Evolutionary conservation across 2,797 vertebrate species (phyloP).

Genomic region (Sebastes cheni): DNA sequence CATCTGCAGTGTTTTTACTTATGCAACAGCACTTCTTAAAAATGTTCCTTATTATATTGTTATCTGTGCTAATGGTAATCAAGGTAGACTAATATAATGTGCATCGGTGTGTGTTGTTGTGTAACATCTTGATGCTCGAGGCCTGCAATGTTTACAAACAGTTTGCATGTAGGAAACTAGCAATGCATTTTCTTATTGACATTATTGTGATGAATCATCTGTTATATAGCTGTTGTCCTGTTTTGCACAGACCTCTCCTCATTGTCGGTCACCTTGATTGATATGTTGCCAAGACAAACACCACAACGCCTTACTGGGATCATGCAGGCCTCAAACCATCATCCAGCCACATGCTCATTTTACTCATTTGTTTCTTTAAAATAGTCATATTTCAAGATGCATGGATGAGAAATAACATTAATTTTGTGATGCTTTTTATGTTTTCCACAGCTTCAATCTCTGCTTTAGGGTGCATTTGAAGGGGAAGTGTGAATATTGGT

Average conservation of each 20-base stretch:
- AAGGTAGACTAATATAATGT: accelerated
- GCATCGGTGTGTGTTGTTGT: constrained; percentile 11
- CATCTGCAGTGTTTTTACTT: not conserved
- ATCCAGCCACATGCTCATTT: constrained; percentile 3
- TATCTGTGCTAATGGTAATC: not conserved
- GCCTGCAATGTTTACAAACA: constrained; percentile 66
- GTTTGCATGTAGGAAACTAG: not conserved
- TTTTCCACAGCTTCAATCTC: not conserved
- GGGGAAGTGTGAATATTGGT: constrained; percentile 66
- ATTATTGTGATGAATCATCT: not conserved
- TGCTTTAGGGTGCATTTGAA: not conserved
- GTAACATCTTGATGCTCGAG: constrained; percentile 14
- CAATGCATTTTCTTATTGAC: not conserved
- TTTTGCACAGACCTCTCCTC: not conserved
- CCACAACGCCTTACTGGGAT: not conserved
- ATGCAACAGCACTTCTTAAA: not conserved
- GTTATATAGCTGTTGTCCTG: not conserved
- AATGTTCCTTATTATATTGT: accelerated
- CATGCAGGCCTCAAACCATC: constrained; percentile 38
- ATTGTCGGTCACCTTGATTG: constrained; percentile 64
- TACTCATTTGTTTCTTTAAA: not conserved
- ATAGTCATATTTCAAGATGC: not conserved
- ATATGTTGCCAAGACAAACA: constrained; percentile 24
- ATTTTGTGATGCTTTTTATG: not conserved
- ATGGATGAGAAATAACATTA: accelerated